Evolutionary conservation across 1,140 invertebrate genomes (phyloP), one percentile per base, ranked within the genome.

Genomic region (Oncopodura yosiiana): DNA sequence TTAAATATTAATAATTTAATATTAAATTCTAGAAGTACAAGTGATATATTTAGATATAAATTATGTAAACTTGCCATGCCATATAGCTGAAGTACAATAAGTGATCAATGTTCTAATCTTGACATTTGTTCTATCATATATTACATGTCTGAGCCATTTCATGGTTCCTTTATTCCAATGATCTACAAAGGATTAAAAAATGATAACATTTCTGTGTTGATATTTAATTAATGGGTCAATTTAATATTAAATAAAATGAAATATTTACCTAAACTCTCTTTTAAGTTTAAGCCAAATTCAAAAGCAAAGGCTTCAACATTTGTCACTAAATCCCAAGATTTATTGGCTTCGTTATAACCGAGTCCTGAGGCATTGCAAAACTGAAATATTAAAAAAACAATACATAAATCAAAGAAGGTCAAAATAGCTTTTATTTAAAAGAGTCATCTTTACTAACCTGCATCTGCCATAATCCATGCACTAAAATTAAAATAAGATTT

Each of bases 131-230:
- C 93, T 78, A 64, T 91, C 86, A 72, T 94, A 96, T 55, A 88
- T 86, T 9, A 91, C 75, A 59, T 80, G 76, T 49, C 91, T 77
- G 29, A 96, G 74, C 93, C 93, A 96, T 61, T 76, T 71, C 72
- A 89, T 89, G 16, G 92, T 96, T 55, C 87, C 85, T 60, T 83
- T 86, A 71, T 96, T 96, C 93, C 93, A 96, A 48, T 79, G 77
- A 45, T 83, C 80, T n/a, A n/a, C n/a, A n/a, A n/a, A n/a, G n/a
- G n/a, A n/a, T n/a, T n/a, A n/a, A n/a, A n/a, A n/a, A n/a, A n/a
- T n/a, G n/a, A n/a, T n/a, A n/a, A n/a, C n/a, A n/a, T n/a, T n/a
- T n/a, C n/a, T n/a, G n/a, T n/a, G n/a, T n/a, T n/a, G n/a, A n/a
- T n/a, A n/a, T n/a, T n/a, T n/a, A n/a, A n/a, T n/a, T n/a, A n/a